Base-by-base conservation (phyloP, 2,888 invertebrate species). In the Heteropelma amictum region DNA sequence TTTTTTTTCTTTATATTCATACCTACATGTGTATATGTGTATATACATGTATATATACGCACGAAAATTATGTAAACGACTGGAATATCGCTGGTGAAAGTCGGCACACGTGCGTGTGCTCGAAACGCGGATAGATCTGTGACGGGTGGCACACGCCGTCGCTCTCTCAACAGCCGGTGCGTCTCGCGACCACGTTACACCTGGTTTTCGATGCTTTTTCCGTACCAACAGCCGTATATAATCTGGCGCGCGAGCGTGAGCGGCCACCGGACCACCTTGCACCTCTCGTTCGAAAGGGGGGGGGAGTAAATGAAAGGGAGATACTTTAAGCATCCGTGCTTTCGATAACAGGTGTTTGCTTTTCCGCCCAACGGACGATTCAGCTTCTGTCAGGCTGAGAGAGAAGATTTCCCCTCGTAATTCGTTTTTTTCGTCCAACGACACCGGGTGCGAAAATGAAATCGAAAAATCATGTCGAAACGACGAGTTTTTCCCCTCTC, bases 141-240 rank as follows among this genome's bases (percentile, higher is more conserved):
- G 76, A 79, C 79, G 79, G 71, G 71, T 79, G 79, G 79, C 79
- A 73, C 77, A 77, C 72, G 78, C 78, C 79, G 71, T 35, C 33
- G 33, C 19, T 38, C n/a, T n/a, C 33, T 38, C 17, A 76, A 76
- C 72, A 75, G 76, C 78, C 77, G 77, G 75, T 78, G 72, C 60
- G 53, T 69, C 71, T 53, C 67, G 42, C 51, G 68, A 71, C 67
- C 71, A 72, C 67, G 67, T 60, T 72, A 69, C 72, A 70, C 71
- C 72, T 72, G 74, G 58, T 68, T 71, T 75, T 77, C 72, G 64
- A 72, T 72, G 69, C 72, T 75, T 68, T 75, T 75, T 63, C 69
- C 71, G 56, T 70, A 65, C 63, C n/a, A 45, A 69, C 54, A 49
- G 64, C 56, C 53, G 70, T 72, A 72, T n/a, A n/a, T 69, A 76